phyloP scores from a whole-genome alignment of 2,113 vertebrate genomes.

The Cacatua alba region DNA sequence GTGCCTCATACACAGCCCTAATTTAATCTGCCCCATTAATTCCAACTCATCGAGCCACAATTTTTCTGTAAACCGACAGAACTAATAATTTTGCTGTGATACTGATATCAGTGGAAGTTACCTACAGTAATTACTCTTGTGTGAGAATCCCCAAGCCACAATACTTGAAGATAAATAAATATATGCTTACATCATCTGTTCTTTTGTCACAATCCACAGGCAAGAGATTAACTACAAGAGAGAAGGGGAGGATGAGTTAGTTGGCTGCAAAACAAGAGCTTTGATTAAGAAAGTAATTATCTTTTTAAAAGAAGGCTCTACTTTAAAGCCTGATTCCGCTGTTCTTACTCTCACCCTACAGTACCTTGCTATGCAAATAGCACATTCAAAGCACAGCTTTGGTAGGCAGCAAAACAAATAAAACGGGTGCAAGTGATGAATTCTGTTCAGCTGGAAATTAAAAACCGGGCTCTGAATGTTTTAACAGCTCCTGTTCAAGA shows the following conservation, averaged over 20 bases:
- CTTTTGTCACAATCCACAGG: slow-evolving; percentile 78
- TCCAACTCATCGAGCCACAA: neutral
- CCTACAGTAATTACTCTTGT: slow-evolving; percentile 3
- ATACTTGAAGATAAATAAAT: slow-evolving; percentile 28
- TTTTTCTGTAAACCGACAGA: neutral
- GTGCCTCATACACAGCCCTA: neutral
- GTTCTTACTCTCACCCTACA: neutral
- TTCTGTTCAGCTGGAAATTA: neutral
- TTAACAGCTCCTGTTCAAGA: neutral
- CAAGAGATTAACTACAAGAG: slow-evolving; percentile 77
- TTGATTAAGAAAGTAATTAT: slow-evolving; percentile 28
- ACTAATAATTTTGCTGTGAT: neutral
- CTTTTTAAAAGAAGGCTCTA: neutral
- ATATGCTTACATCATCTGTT: slow-evolving; percentile 75
- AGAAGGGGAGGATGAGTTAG: slow-evolving; percentile 58
- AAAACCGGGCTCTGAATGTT: neutral
- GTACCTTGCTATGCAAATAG: neutral
- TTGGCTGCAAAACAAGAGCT: slow-evolving; percentile 24
- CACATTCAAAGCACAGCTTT: neutral
- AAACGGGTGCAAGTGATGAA: neutral
- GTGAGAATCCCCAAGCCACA: neutral
- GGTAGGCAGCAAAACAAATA: neutral
- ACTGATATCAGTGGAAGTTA: neutral
- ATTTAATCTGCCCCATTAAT: slow-evolving; percentile 23
- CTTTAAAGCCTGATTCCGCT: neutral